phyloP scores from a whole-genome alignment of 2,797 vertebrate genomes.

The Phalloptychus januarius region DNA sequence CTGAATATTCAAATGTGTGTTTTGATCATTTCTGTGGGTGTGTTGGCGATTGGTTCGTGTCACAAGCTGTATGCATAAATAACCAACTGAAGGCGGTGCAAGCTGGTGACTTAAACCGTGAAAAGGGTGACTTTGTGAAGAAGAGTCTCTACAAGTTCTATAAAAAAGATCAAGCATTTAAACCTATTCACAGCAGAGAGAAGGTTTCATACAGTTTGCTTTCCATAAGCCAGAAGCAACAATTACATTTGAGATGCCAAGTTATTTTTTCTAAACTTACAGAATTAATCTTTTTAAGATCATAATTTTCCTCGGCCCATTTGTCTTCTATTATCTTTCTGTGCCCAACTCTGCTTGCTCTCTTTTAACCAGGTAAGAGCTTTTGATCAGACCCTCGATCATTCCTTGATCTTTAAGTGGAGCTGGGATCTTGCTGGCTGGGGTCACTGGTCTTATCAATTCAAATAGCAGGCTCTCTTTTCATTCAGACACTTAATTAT shows the following conservation, averaged over 20 bases:
- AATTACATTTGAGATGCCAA: background rate
- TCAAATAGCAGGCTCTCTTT: constrained; percentile 38
- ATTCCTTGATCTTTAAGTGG: constrained; percentile 26
- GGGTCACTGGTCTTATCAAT: constrained; percentile 47
- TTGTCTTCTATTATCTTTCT: constrained; percentile 58
- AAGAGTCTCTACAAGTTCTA: background rate
- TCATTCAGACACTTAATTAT: constrained; percentile 54
- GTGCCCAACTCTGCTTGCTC: constrained; percentile 22
- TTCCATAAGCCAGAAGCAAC: constrained; percentile 18
- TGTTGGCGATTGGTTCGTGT: constrained; percentile 37
- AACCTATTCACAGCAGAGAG: background rate
- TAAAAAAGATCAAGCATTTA: background rate
- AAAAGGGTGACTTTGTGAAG: constrained; percentile 21
- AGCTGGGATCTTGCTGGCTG: constrained; percentile 42
- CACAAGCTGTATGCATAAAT: constrained; percentile 46
- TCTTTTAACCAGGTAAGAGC: constrained; percentile 52
- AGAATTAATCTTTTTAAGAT: constrained; percentile 25
- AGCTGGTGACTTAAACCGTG: constrained; percentile 31
- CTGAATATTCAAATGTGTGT: constrained; percentile 31
- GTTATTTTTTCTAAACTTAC: constrained; percentile 4
- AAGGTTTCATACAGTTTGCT: constrained; percentile 7
- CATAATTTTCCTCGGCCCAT: constrained; percentile 40
- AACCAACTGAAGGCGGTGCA: constrained; percentile 27
- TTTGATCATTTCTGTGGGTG: constrained; percentile 47
- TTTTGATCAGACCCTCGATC: constrained; percentile 50